These are phyloP conservation scores for Globodera ellingtonae DNA, from an alignment of 1,140 invertebrate genomes.

Conservation along the genomic window DNA sequence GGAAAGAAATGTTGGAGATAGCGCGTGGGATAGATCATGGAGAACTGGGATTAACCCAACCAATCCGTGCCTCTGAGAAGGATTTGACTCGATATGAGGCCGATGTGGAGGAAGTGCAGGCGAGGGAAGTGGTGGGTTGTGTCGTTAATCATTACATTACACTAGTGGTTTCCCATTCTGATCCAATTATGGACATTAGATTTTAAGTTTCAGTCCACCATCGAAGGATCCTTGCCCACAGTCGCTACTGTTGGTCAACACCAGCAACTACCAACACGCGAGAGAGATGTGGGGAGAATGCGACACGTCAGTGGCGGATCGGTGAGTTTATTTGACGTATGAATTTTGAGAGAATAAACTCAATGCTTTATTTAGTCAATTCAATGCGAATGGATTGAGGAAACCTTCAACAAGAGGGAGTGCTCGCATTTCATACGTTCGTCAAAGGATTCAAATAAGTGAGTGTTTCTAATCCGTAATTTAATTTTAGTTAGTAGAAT, in stretches of 20 bases:
- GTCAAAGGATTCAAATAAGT: constrained; percentile 38
- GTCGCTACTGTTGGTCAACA: too few species aligned
- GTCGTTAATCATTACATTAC: neutral
- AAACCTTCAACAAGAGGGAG: constrained; percentile 33
- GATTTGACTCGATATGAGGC: neutral
- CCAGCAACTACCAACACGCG: neutral
- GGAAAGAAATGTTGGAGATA: constrained; percentile 39
- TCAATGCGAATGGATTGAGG: constrained; percentile 38
- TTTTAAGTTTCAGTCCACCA: neutral
- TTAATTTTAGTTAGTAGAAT: too few species aligned
- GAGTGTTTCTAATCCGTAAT: too few species aligned
- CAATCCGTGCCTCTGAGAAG: neutral
- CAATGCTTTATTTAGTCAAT: constrained; percentile 24
- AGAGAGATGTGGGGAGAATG: constrained; percentile 1
- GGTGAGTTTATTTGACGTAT: constrained; percentile 6
- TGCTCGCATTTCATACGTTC: constrained; percentile 35
- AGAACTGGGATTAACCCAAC: too few species aligned
- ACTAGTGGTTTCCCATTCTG: neutral
- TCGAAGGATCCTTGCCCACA: too few species aligned
- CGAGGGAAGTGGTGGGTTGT: neutral
- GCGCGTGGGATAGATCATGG: constrained; percentile 11
- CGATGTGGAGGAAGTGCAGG: neutral
- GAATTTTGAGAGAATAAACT: neutral
- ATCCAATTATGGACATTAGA: neutral
- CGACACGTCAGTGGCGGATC: constrained; percentile 30